A percentile compares a stretch with the other conserved stretches of the same genome.
phyloP scores from a whole-genome alignment of 2,113 vertebrate species.

The Tragelaphus scriptus region DNA sequence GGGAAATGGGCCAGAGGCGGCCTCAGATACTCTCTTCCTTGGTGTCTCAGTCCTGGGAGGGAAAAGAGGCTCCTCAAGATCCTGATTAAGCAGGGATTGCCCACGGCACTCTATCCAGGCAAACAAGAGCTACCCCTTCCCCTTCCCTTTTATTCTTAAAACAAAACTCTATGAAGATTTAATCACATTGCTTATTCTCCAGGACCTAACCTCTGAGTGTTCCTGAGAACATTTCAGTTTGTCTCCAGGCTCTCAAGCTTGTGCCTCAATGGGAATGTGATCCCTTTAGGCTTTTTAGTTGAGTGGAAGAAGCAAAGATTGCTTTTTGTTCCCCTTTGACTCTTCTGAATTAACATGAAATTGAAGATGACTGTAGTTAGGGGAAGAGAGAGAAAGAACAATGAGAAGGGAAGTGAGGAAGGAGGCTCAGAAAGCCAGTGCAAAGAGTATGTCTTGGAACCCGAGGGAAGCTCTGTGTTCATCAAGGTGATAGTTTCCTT shows the following conservation, averaged over 20 bases:
- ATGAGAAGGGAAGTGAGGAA: background rate
- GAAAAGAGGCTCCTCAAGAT: slow-evolving; percentile 64
- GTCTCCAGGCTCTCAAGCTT: slow-evolving; percentile 77
- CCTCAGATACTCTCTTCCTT: slow-evolving; percentile 41
- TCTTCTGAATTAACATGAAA: slow-evolving; percentile 78
- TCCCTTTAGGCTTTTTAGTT: slow-evolving; percentile 74
- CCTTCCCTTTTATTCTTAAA: slow-evolving; percentile 2
- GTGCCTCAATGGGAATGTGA: slow-evolving; percentile 70
- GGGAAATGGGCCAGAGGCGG: slow-evolving; percentile 66
- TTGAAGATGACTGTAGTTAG: slow-evolving; percentile 75
- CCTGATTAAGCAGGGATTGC: slow-evolving; percentile 71
- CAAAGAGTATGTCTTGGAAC: slow-evolving; percentile 25
- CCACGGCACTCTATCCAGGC: slow-evolving; percentile 55
- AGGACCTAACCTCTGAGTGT: slow-evolving; percentile 64
- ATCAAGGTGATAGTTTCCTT: background rate
- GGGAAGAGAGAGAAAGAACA: background rate
- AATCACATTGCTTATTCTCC: slow-evolving; percentile 74
- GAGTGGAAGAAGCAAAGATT: slow-evolving; percentile 79
- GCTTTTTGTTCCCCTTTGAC: slow-evolving; percentile 70
- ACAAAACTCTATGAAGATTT: slow-evolving; percentile 70
- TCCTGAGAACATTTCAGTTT: slow-evolving; percentile 61
- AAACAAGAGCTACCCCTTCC: slow-evolving; percentile 40
- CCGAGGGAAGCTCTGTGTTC: slow-evolving; percentile 65
- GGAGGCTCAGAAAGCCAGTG: background rate
- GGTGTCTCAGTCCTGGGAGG: slow-evolving; percentile 58